Evolutionary conservation across 2,113 vertebrate genomes (phyloP).

Genomic region (Ciconia maguari): DNA sequence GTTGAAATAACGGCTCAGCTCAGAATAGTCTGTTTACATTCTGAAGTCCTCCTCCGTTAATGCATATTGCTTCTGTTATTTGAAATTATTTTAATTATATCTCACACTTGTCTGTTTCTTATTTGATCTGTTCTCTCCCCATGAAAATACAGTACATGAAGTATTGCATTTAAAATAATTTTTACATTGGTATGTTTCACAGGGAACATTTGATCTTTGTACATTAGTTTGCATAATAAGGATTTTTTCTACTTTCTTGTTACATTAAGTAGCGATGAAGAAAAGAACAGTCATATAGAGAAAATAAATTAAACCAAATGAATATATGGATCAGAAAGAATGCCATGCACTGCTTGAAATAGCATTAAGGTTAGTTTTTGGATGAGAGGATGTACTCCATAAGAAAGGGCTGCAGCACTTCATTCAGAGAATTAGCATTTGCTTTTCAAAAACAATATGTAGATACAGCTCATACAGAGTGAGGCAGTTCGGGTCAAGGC

Average conservation of each 20-base stretch:
- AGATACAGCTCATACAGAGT: neutral
- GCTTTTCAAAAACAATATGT: neutral
- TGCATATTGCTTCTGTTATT: neutral
- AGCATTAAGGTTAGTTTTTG: neutral
- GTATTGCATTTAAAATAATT: neutral
- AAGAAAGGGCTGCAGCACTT: neutral
- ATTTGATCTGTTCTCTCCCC: neutral
- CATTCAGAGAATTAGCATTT: neutral
- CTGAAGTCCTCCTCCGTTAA: neutral
- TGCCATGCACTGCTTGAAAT: neutral
- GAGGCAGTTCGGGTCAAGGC: neutral
- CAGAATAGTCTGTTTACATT: neutral
- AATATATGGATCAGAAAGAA: neutral
- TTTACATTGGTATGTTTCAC: neutral
- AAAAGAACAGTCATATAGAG: neutral
- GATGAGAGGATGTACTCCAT: neutral
- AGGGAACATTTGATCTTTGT: neutral
- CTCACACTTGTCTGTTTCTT: neutral
- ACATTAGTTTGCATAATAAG: neutral
- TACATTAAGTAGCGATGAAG: neutral
- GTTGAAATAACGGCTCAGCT: neutral
- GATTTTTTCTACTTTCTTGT: neutral
- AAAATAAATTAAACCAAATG: neutral
- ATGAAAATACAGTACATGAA: neutral
- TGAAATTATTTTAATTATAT: conserved; percentile 1